These are phyloP conservation scores for Apomyelois bistriatella DNA, from an alignment of 2,888 invertebrate species.

Conservation along the genomic window DNA sequence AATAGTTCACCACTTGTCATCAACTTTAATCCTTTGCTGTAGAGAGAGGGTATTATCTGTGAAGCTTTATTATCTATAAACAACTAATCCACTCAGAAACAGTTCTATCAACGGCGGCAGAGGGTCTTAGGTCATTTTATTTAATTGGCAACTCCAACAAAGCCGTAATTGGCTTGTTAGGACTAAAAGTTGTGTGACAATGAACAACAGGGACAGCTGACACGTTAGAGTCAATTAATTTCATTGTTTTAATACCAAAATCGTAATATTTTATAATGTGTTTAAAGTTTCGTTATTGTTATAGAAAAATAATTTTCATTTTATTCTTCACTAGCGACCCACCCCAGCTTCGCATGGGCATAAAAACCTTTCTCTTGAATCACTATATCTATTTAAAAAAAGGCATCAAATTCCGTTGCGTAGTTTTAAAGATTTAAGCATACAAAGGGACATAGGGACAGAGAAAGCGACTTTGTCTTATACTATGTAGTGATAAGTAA, in stretches of 20 bases:
- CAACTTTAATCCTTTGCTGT: background rate
- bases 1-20: background rate
- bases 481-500: too few species aligned
- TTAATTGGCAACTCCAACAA: slow-evolving; percentile 11
- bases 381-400: too few species aligned
- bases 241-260: background rate
- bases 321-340: too few species aligned
- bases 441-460: too few species aligned
- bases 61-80: slow-evolving; percentile 21
- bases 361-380: too few species aligned
- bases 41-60: background rate
- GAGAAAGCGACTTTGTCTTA: too few species aligned
- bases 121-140: slow-evolving; percentile 11
- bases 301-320: too few species aligned
- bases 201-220: background rate
- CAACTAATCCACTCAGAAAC: slow-evolving; percentile 25
- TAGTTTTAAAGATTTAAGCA: too few species aligned
- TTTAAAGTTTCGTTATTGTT: too few species aligned
- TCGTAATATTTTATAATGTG: background rate
- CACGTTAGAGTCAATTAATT: background rate
- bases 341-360: too few species aligned
- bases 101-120: slow-evolving; percentile 17
- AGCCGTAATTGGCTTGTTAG: slow-evolving; percentile 10
- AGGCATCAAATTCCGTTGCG: too few species aligned
- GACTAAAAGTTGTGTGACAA: background rate